phyloP scores from a whole-genome alignment of 2,888 invertebrate genomes.

The Lasioglossum leucozonium region DNA sequence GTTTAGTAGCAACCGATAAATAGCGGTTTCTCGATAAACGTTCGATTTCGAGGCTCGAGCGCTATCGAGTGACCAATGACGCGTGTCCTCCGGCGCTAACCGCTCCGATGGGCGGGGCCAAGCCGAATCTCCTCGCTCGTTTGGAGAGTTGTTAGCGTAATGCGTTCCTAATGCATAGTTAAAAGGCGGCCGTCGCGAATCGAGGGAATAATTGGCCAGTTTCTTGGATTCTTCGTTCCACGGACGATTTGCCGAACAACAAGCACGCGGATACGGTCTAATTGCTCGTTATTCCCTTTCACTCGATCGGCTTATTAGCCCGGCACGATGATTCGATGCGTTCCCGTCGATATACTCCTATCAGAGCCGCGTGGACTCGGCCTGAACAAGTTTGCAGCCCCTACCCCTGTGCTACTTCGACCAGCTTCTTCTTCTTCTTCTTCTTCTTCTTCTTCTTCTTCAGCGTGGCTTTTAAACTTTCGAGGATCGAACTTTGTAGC shows the following conservation, averaged over 20 bases:
- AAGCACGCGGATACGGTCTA: neutral
- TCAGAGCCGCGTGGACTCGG: neutral
- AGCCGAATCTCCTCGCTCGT: neutral
- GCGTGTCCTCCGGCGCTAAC: neutral
- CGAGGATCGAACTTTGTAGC: slow-evolving; percentile 41
- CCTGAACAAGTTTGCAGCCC: neutral
- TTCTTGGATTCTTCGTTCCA: neutral
- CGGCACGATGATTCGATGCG: neutral
- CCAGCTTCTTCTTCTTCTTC: neutral
- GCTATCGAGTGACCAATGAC: neutral
- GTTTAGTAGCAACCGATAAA: neutral
- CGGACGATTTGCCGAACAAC: neutral
- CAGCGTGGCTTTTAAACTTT: slow-evolving; percentile 41
- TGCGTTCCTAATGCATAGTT: neutral
- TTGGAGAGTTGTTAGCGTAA: neutral
- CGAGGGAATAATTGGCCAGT: neutral
- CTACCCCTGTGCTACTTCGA: neutral
- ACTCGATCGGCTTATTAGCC: neutral
- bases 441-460: slow-evolving; percentile 15
- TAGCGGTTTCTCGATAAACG: neutral
- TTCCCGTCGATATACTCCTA: slow-evolving; percentile 24
- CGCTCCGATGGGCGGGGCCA: neutral
- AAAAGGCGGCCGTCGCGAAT: neutral
- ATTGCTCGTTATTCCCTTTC: slow-evolving; percentile 46
- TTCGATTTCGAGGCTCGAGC: neutral